A percentile compares a stretch with the other conserved stretches of the same genome.
phyloP scores from a whole-genome alignment of 2,113 vertebrate species.

The Epinephelus cyanopodus region DNA sequence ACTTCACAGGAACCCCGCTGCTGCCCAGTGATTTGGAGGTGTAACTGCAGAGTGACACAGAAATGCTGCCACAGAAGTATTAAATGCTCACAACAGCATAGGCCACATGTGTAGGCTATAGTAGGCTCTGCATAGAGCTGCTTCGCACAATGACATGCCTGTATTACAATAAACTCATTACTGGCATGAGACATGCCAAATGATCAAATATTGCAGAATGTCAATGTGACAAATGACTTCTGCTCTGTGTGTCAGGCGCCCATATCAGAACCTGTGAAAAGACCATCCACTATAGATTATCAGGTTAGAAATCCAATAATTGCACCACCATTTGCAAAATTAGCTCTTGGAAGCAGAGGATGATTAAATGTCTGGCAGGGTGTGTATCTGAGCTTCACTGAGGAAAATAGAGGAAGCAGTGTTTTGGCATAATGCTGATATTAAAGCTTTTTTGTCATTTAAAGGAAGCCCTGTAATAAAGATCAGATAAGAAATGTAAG shows the following conservation, averaged over 20 bases:
- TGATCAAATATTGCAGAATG: too few species aligned
- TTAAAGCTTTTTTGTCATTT: not conserved
- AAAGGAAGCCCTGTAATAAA: not conserved
- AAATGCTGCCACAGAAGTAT: too few species aligned
- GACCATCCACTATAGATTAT: slow-evolving; percentile 1
- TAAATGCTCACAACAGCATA: too few species aligned
- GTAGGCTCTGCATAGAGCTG: too few species aligned
- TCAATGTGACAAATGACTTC: too few species aligned
- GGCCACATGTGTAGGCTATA: too few species aligned
- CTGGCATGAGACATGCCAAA: too few species aligned
- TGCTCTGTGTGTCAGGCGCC: not conserved
- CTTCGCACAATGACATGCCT: too few species aligned
- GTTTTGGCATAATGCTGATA: not conserved
- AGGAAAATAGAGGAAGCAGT: not conserved
- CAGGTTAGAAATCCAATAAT: slow-evolving; percentile 25
- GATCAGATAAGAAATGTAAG: not conserved
- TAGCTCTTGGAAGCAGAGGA: slow-evolving; percentile 2
- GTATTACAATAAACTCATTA: too few species aligned
- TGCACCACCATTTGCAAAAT: not conserved
- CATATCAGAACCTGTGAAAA: not conserved
- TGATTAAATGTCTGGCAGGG: not conserved
- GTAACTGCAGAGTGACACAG: too few species aligned
- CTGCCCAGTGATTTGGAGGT: too few species aligned
- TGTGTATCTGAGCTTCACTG: not conserved
- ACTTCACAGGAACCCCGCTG: too few species aligned